These are phyloP conservation scores for Capreolus pygargus DNA, from an alignment of 2,113 vertebrate genomes.

Conservation along the genomic window DNA sequence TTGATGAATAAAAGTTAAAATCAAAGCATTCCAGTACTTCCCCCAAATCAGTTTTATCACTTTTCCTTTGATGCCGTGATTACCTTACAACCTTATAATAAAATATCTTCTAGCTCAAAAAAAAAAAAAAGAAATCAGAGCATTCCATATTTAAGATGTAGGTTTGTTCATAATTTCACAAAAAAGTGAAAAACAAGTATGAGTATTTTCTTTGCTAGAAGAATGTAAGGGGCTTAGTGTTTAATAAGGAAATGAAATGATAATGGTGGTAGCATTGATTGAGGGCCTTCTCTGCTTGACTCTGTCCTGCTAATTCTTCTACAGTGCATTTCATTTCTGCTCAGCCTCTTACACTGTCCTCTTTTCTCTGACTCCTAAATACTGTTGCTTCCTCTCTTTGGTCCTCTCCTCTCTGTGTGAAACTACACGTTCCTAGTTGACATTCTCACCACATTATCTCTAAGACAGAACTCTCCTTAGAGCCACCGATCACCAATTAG, in stretches of 20 bases:
- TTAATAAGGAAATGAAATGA: neutral
- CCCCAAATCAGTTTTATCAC: neutral
- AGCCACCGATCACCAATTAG: neutral
- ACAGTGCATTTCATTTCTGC: neutral
- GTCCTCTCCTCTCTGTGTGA: neutral
- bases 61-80: neutral
- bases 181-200: neutral
- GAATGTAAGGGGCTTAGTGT: neutral
- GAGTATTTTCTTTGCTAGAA: neutral
- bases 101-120: neutral
- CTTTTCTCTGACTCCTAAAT: neutral
- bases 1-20: neutral
- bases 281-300: neutral
- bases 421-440: neutral
- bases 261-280: neutral
- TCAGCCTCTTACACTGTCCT: neutral
- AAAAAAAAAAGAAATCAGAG: neutral
- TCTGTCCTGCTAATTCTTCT: neutral
- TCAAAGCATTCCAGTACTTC: neutral
- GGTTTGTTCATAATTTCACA: neutral
- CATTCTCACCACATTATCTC: neutral
- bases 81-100: neutral
- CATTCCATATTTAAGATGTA: neutral
- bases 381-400: neutral
- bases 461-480: neutral